Base-by-base conservation (phyloP, 1,140 invertebrate species). In the Doryteuthis pealeii region DNA sequence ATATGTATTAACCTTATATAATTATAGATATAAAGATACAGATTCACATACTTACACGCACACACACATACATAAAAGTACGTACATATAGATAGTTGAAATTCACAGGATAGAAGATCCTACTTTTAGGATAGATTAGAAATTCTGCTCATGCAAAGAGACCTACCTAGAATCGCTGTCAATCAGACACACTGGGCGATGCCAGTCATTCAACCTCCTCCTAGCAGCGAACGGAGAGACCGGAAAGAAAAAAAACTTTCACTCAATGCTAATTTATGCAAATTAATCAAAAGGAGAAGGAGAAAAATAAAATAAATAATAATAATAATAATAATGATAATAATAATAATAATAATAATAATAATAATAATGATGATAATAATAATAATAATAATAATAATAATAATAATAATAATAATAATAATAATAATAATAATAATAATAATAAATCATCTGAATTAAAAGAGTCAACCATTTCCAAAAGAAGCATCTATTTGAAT, bases 181-280 rank as follows among this genome's bases (percentile, higher is more conserved):
- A 62, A 62, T 62, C 54, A 62, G 54, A 62, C 54, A 62, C 54
- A 62, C 54, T 62, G 54, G 54, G 10, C 54, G 54, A 62, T 62
- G 54, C 54, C 54, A 62, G 54, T 62, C 54, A 62, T 62, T 62
- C 54, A 62, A 62, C 5, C 54, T 62, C 54, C 54, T 62, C 54
- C 54, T 62, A 62, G 54, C 54, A 22, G 54, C 54, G 26, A 62
- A 62, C 54, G 54, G 54, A 62, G 54, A n/a, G 18, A 62, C 54
- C 54, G 54, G 54, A 62, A 62, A 62, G 54, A 62, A 62, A 58
- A 58, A 58, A 58, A 58, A 58, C 54, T 58, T 58, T 58, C 54
- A 58, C 54, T 58, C 54, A 58, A 58, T 58, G 10, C 54, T 58
- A 58, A 58, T 3, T 40, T 40, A 5, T 10, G 54, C 54, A 58